Evolutionary conservation across 2,888 invertebrate species (phyloP), one percentile per base, ranked within the genome.

Genomic region (Diloba caeruleocephala): DNA sequence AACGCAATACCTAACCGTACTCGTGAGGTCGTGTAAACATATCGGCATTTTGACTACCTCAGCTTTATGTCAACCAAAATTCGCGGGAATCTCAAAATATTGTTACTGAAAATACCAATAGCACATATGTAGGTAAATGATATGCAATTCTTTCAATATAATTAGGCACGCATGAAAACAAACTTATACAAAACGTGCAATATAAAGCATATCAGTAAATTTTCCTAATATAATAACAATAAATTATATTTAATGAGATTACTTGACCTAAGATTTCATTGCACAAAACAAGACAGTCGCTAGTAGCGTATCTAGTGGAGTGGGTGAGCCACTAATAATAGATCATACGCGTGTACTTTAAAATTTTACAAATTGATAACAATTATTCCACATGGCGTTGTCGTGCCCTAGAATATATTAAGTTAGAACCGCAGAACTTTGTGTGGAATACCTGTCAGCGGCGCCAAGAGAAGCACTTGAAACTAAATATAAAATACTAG

Each of bases 111-210:
- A 21, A 15, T 0, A 53, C 25, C 29, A 26, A 38, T 29, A 12
- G 7, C 53, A 33, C 28, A 33, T 3, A 17, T 17, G 5, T 17
- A 3, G 5, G n/a, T 13, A 31, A 12, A 45, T 32, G 55, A 36
- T 59, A 62, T 41, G 45, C 17, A 36, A 9, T 26, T 23, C 9
- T 26, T 8, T 26, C 15, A 28, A 54, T 28, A 15, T 37, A 41
- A 60, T 60, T 45, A 54, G 55, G 36, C 55, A 45, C 41, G 34
- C 10, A 12, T 62, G 29, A 5, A 19, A 31, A 44, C 34, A n/a
- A n/a, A 34, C 21, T 8, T 17, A 32, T 17, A 21, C 8, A 31
- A 8, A 45, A 21, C 21, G 36, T 45, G 45, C 15, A 45, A 32
- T 29, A 28, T 13, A 8, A 34, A 57, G 25, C 17, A 36, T 12